Percentiles rank a stretch among this genome's conserved stretches.
These are phyloP conservation scores for Menura novaehollandiae DNA, from an alignment of 2,113 vertebrate species.

Conservation along the genomic window DNA sequence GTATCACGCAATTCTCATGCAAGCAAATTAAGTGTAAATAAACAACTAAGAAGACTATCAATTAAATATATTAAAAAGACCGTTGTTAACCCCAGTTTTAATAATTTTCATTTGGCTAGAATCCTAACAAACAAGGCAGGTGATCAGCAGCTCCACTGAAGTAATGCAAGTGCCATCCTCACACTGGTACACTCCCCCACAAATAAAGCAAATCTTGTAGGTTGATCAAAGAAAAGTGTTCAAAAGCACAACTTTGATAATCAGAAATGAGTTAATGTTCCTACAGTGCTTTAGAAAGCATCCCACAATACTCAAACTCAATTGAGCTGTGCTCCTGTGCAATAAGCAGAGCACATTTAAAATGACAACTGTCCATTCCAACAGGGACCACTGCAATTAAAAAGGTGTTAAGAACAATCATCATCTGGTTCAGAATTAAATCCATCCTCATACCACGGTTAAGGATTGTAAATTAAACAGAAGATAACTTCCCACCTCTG, in stretches of 20 bases:
- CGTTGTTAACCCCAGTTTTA: not conserved
- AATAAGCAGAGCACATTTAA: not conserved
- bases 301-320: not conserved
- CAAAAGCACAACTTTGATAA: not conserved
- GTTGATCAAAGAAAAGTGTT: not conserved
- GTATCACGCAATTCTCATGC: not conserved
- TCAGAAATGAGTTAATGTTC: not conserved
- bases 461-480: not conserved
- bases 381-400: not conserved
- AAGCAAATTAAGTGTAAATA: conserved; percentile 21
- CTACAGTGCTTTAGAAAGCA: not conserved
- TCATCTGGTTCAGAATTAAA: not conserved
- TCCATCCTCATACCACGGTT: not conserved
- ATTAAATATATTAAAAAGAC: not conserved
- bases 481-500: not conserved
- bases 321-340: not conserved
- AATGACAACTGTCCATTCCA: not conserved
- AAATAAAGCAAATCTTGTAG: not conserved
- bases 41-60: not conserved
- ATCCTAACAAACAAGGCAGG: not conserved
- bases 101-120: not conserved
- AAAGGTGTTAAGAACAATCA: not conserved
- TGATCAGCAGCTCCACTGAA: not conserved
- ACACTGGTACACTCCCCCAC: not conserved
- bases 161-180: not conserved